Percentiles rank a stretch among this genome's conserved stretches.
Conservation (phyloP, 2,113 vertebrate species). For the Trachemys scripta region DNA sequence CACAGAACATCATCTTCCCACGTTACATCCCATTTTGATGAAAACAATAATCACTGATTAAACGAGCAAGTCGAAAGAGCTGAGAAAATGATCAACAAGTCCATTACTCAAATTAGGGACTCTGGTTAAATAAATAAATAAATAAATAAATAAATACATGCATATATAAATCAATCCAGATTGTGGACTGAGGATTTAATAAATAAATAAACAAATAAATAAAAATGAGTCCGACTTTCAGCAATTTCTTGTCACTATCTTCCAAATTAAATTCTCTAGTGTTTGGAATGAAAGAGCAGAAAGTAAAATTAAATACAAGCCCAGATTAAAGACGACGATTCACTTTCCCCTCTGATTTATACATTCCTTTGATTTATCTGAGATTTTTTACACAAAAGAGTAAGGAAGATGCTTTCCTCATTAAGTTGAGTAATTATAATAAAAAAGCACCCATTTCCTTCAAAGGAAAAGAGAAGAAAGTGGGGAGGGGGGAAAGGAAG, state of each 20-base stretch:
- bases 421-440: constrained; percentile 12
- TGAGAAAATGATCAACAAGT: constrained; percentile 53
- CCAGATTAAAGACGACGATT: not conserved
- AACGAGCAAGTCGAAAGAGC: constrained; percentile 55
- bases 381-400: constrained; percentile 5
- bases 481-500: not conserved
- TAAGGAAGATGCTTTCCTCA: not conserved
- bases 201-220: not conserved
- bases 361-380: not conserved
- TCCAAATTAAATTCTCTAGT: constrained; percentile 52
- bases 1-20: constrained; percentile 55
- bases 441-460: not conserved
- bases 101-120: constrained; percentile 61
- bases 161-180: not conserved
- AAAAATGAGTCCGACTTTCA: not conserved
- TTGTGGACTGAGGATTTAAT: not conserved
- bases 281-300: constrained; percentile 2
- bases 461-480: not conserved
- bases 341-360: not conserved
- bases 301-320: constrained; percentile 16
- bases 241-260: not conserved
- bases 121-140: constrained; percentile 16
- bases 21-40: constrained; percentile 44
- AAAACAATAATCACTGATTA: constrained; percentile 76
- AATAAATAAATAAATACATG: not conserved